Evolutionary conservation across 1,140 invertebrate species (phyloP), one percentile per base, ranked within the genome.

Genomic region (Archegozetes longisetosus): DNA sequence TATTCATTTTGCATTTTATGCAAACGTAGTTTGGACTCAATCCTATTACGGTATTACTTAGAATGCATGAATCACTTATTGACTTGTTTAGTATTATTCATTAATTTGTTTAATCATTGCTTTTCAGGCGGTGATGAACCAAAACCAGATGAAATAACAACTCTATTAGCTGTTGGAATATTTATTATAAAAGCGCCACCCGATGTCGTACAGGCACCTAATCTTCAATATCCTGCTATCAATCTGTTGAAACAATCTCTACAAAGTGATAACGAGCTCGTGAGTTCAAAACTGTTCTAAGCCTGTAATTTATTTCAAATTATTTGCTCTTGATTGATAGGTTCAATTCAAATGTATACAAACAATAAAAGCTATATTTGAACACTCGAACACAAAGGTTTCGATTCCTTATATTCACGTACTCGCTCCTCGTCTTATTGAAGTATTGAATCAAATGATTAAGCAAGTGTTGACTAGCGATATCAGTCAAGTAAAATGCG

Each of bases 161-260:
- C 91, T 71, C 80, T 95, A 71, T 74, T 88, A 55, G 83, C 85
- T 0, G 85, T 95, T 65, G 83, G 85, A 14, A 85, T 92, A 2
- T 86, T 96, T 68, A 80, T 93, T 52, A 78, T 88, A 6, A 82
- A 87, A 66, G 83, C 85, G 13, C 82, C 85, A 0, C 76, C 82
- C 3, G 77, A 83, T 61, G 83, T 91, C 12, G 80, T 85, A 12
- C 75, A 78, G 32, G 81, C 83, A 9, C 82, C 84, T 1, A 84
- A 87, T 66, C 71, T 97, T 27, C 85, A 89, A 70, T 89, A 88
- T 74, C 90, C 90, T 1, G 90, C 87, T 68, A 86, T 95, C 63
- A 92, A 95, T 75, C 82, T 94, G 64, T 91, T 94, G 69, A 78
- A 86, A 53, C 85, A 88, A 64, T 85, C 86, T 66, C 79, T 95